These are phyloP conservation scores for Drosophila yooni DNA, from an alignment of 2,888 invertebrate species.

Conservation along the genomic window DNA sequence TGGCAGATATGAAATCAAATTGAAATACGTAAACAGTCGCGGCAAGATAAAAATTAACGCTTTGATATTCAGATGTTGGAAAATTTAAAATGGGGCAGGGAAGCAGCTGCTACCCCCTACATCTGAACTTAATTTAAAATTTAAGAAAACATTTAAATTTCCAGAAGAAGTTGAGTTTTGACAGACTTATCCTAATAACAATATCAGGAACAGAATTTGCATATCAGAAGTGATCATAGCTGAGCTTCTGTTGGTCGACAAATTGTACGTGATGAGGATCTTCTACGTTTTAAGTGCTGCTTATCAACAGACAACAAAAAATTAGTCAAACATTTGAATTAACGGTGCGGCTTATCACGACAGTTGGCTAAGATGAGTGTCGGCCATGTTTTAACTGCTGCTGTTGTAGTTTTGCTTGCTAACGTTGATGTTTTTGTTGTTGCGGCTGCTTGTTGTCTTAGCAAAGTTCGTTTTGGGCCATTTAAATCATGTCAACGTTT, in stretches of 20 bases:
- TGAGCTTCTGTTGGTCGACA: neutral
- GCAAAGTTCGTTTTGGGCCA: slow-evolving; percentile 38
- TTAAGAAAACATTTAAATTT: neutral
- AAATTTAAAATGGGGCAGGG: neutral
- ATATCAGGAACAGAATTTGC: neutral
- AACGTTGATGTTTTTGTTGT: slow-evolving; percentile 3
- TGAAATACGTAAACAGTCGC: neutral
- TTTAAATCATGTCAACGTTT: slow-evolving; percentile 64
- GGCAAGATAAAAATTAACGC: neutral
- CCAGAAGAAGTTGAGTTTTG: neutral
- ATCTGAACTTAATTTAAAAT: neutral
- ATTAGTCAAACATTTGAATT: slow-evolving; percentile 47
- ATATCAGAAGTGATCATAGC: neutral
- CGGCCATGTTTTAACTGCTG: slow-evolving; percentile 29
- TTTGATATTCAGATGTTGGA: neutral
- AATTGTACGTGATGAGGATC: neutral
- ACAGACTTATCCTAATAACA: neutral
- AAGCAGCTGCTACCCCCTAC: no score
- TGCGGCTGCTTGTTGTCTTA: slow-evolving; percentile 27
- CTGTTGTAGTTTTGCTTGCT: slow-evolving; percentile 11
- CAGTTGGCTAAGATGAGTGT: slow-evolving; percentile 46
- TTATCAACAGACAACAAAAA: slow-evolving; percentile 30
- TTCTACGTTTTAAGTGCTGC: neutral
- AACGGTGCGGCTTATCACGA: slow-evolving; percentile 51
- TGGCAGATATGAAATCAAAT: neutral